A percentile compares a stretch with the other conserved stretches of the same genome.
Conservation (phyloP, 1,140 invertebrate genomes). For the Pararge aegeria region DNA sequence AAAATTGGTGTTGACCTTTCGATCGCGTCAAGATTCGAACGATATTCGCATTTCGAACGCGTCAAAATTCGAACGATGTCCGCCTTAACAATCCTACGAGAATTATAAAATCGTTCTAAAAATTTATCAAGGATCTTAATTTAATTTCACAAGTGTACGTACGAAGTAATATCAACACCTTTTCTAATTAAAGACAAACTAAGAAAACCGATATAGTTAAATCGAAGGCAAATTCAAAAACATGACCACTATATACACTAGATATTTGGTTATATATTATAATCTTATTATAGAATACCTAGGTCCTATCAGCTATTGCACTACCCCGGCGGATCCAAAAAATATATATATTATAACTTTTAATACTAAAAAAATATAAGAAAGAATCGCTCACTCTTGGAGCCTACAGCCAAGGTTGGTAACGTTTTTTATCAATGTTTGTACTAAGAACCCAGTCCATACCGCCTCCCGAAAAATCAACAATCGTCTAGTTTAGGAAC, state of each 20-base stretch:
- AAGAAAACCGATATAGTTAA: slow-evolving; percentile 18
- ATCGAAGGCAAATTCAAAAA: slow-evolving; percentile 25
- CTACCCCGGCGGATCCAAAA: slow-evolving; percentile 72
- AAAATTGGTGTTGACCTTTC: slow-evolving; percentile 16
- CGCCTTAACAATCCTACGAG: slow-evolving; percentile 1
- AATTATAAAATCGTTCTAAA: slow-evolving; percentile 14
- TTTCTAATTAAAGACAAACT: slow-evolving; percentile 1
- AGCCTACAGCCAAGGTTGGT: slow-evolving; percentile 70
- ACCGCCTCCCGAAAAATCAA: slow-evolving; percentile 50
- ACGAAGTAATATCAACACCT: slow-evolving; percentile 11
- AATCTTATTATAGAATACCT: slow-evolving; percentile 31
- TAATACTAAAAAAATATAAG: slow-evolving; percentile 51
- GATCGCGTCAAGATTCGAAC: slow-evolving; percentile 1
- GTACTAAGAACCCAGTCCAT: slow-evolving; percentile 59
- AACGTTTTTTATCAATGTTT: slow-evolving; percentile 54
- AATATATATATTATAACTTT: slow-evolving; percentile 39
- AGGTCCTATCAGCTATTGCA: slow-evolving; percentile 67
- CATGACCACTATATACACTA: slow-evolving; percentile 28
- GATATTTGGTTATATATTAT: slow-evolving; percentile 37
- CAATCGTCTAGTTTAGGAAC: slow-evolving; percentile 34
- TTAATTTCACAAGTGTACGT: slow-evolving; percentile 3
- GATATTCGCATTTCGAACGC: background rate
- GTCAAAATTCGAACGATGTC: slow-evolving; percentile 1
- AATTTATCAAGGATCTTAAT: slow-evolving; percentile 5
- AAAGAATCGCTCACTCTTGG: slow-evolving; percentile 26